phyloP scores from a whole-genome alignment of 2,888 invertebrate genomes.

The Rhogogaster chlorosoma region DNA sequence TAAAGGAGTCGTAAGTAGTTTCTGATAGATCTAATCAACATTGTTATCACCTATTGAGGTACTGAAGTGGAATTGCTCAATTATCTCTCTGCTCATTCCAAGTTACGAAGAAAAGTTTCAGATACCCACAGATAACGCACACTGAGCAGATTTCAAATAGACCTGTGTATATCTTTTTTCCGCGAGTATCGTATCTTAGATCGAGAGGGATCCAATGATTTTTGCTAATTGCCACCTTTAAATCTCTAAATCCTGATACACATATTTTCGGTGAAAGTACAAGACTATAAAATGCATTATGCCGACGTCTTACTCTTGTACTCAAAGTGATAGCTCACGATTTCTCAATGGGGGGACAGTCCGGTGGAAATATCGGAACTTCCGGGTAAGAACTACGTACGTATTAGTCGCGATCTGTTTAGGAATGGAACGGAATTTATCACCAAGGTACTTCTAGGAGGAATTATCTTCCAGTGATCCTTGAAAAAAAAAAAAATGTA shows the following conservation, averaged over 20 bases:
- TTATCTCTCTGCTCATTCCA: not conserved
- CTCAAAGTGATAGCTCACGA: not conserved
- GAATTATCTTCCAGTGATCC: not conserved
- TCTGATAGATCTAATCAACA: not conserved
- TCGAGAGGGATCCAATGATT: not conserved
- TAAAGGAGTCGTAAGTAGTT: slow-evolving; percentile 83
- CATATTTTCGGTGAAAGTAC: no score
- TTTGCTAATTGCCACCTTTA: not conserved
- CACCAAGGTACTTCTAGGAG: not conserved
- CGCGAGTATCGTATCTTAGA: not conserved
- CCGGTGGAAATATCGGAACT: not conserved
- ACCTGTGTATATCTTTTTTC: not conserved
- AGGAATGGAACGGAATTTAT: not conserved
- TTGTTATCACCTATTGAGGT: not conserved
- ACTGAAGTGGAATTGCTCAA: not conserved
- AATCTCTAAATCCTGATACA: no score
- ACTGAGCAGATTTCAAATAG: not conserved
- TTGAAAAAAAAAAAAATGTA: not conserved
- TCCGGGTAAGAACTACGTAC: not conserved
- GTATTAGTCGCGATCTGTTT: not conserved
- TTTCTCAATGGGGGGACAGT: not conserved
- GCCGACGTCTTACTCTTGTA: not conserved
- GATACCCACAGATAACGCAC: not conserved
- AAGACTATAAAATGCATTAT: not conserved
- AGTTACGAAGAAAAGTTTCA: not conserved